These are phyloP conservation scores for Hozukius guyotensis DNA, from an alignment of 2,797 vertebrate species.

Conservation along the genomic window DNA sequence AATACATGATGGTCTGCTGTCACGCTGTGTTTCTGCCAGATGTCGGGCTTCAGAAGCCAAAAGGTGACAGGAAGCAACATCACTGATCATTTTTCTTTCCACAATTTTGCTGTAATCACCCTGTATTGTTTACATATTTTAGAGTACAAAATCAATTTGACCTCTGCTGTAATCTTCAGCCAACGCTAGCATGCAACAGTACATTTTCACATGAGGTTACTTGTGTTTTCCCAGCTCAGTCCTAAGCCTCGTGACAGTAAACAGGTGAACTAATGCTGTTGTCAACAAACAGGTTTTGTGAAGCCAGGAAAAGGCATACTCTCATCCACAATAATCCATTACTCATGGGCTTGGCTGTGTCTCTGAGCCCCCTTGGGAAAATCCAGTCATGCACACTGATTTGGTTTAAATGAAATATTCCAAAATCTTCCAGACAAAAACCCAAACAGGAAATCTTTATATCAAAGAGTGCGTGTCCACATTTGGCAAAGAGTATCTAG, in stretches of 20 bases:
- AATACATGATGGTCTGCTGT: constrained; percentile 30
- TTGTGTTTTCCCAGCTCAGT: background rate
- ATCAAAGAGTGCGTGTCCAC: constrained; percentile 13
- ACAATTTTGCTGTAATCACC: no score
- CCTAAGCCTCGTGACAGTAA: background rate
- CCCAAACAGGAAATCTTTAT: constrained; percentile 33
- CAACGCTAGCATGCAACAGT: background rate
- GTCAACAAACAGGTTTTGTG: constrained; percentile 33
- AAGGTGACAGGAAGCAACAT: constrained; percentile 9
- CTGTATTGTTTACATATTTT: background rate
- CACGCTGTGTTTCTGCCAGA: constrained; percentile 31
- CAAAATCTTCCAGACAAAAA: constrained; percentile 32
- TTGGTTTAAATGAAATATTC: constrained; percentile 29
- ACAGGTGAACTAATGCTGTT: constrained; percentile 24
- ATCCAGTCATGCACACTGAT: constrained; percentile 26
- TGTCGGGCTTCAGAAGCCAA: constrained; percentile 25
- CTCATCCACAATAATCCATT: constrained; percentile 43
- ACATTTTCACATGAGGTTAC: background rate
- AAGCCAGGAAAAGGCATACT: constrained; percentile 18
- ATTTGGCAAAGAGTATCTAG: background rate
- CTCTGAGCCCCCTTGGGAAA: constrained; percentile 9
- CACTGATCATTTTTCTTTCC: background rate
- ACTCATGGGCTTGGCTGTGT: constrained; percentile 20
- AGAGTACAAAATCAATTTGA: background rate
- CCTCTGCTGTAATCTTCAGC: background rate